Conservation (phyloP, 2,797 vertebrate species). For the Carduelis carduelis region DNA sequence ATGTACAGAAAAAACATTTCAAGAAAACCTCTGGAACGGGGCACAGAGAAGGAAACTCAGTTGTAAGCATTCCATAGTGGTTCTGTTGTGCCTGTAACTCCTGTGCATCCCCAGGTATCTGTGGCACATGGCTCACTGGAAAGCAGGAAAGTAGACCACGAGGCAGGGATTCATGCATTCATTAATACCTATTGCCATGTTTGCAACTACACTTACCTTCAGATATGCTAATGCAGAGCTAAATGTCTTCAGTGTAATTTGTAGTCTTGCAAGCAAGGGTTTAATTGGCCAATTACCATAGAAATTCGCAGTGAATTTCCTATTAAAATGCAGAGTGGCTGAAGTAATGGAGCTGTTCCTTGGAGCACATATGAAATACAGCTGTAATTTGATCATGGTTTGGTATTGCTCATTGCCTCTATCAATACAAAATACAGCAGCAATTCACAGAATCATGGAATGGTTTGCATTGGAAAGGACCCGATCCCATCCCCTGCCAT, state of each 20-base stretch:
- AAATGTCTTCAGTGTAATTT: neutral
- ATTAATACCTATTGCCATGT: neutral
- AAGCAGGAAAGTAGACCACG: neutral
- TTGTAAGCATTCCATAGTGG: accelerated
- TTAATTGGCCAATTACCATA: conserved; percentile 23
- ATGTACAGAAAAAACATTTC: accelerated
- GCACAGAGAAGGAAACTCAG: accelerated
- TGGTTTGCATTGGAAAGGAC: neutral
- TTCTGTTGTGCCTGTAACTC: accelerated
- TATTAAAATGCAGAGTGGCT: neutral
- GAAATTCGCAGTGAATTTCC: neutral
- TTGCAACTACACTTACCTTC: neutral
- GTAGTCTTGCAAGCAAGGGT: neutral
- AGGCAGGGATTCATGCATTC: neutral
- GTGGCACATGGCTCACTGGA: accelerated
- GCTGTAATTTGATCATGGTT: neutral
- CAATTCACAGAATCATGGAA: neutral
- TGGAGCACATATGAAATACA: neutral
- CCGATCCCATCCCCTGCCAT: neutral
- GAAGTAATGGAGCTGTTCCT: neutral
- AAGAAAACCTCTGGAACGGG: accelerated
- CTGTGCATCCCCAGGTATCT: accelerated
- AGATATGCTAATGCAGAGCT: neutral
- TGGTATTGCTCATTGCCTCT: neutral
- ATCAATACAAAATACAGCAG: neutral